Base-by-base conservation (phyloP, 2,113 vertebrate genomes). In the Notothenia rossii region DNA sequence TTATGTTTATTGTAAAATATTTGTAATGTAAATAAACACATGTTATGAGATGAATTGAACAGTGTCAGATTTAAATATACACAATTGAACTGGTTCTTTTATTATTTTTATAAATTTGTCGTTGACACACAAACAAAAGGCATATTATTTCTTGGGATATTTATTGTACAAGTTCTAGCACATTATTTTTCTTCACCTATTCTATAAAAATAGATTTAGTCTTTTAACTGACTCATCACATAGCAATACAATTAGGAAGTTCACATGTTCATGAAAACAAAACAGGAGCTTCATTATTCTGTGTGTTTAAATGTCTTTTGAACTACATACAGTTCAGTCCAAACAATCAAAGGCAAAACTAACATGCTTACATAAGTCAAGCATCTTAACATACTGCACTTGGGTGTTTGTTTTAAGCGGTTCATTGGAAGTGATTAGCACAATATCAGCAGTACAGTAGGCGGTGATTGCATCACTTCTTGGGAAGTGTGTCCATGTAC, bases 401-500 rank as follows among this genome's bases (percentile, higher is more conserved):
- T 86, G 0, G 18, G 81, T 85, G 56, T 29, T 6, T n/a, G 15
- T 49, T 51, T 25, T 36, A 15, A 9, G n/a, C n/a, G 51, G 56
- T 43, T 22, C 6, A 49, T 29, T 51, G 4, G 48, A 3, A 69
- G 29, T 12, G 0, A 75, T 74, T 46, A 40, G 18, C 58, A 59
- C 45, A 14, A 62, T 9, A 51, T 78, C 10, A 67, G 71, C 29
- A 20, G 48, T 17, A 14, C 14, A 45, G 60, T 9, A 12, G 18
- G 3, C 0, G 5, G 29, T 10, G 63, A 72, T 66, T 58, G 93
- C 84, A 85, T 89, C 93, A 94, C 22, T 92, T 94, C 81, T 59
- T 92, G 75, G 96, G 96, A 53, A 97, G 82, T 1, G 43, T 96
- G 75, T 91, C 93, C 96, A 97, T 95, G 85, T 95, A 92, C 89